Conservation (phyloP, 1,140 invertebrate genomes). For the Ceratitis capitata region DNA sequence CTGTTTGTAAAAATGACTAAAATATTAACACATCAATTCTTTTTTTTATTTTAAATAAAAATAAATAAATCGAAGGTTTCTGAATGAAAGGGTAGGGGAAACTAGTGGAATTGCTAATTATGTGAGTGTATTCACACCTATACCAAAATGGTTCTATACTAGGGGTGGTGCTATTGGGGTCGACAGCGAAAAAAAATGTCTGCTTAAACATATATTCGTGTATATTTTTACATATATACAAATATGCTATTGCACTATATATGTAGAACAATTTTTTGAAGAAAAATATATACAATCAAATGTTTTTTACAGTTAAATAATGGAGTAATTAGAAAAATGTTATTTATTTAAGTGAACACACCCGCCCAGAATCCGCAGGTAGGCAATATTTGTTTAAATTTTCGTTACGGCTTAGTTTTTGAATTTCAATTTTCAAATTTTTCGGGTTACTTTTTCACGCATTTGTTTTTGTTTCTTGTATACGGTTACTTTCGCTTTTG, state of each 20-base stretch:
- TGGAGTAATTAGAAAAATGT: neutral
- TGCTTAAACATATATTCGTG: neutral
- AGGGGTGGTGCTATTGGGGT: neutral
- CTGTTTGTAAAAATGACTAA: neutral
- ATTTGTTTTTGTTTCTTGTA: constrained; percentile 49
- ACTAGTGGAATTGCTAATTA: neutral
- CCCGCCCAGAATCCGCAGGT: constrained; percentile 50
- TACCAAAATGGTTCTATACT: neutral
- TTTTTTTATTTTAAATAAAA: neutral
- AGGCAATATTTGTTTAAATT: neutral
- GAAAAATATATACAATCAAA: neutral
- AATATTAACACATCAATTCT: neutral
- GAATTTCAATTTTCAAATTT: neutral
- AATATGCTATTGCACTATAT: neutral
- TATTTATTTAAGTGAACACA: constrained; percentile 48
- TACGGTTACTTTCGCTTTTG: neutral
- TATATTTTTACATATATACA: constrained; percentile 36
- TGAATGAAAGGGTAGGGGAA: neutral
- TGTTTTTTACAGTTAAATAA: neutral
- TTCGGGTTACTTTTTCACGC: constrained; percentile 44
- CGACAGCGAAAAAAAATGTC: neutral
- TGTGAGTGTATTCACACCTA: neutral
- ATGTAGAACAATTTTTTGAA: neutral
- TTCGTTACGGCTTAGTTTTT: constrained; percentile 3
- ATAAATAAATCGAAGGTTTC: neutral